Conservation (phyloP, 2,113 vertebrate species). For the Pangasianodon gigas region DNA sequence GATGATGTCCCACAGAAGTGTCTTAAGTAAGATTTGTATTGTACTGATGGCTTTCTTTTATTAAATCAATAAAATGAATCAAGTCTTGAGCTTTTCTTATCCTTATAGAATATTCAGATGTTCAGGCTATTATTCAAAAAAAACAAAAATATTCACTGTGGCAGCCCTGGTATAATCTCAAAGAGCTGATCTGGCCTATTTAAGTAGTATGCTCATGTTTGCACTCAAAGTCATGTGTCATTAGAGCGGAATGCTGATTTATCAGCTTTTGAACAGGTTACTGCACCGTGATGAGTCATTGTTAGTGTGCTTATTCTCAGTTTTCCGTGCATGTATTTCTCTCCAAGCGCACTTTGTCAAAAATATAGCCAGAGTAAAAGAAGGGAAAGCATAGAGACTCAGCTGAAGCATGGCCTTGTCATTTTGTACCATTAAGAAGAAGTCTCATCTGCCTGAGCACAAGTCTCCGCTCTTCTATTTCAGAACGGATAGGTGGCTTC, state of each 20-base stretch:
- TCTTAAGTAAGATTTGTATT: background rate
- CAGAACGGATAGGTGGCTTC: background rate
- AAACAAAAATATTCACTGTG: background rate
- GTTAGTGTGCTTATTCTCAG: background rate
- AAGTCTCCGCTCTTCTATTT: background rate
- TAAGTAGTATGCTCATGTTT: background rate
- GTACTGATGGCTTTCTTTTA: background rate
- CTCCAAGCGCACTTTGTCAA: slow-evolving; percentile 47
- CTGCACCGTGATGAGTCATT: background rate
- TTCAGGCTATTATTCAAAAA: background rate
- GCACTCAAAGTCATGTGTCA: background rate
- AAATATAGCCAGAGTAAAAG: slow-evolving; percentile 48
- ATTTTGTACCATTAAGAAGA: slow-evolving; percentile 28
- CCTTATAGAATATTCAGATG: background rate
- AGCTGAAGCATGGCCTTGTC: slow-evolving; percentile 45
- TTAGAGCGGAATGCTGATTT: background rate
- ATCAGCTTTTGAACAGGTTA: background rate
- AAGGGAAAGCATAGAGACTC: slow-evolving; percentile 29
- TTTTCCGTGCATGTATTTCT: background rate
- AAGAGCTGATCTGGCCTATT: slow-evolving; percentile 9
- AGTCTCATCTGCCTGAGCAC: slow-evolving; percentile 1
- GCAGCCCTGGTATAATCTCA: background rate
- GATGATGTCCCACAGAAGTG: background rate
- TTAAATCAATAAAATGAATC: background rate
- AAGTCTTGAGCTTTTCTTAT: background rate